Percentiles rank a stretch among this genome's conserved stretches.
phyloP scores from a whole-genome alignment of 2,797 vertebrate genomes.

The Esox masquinongy region DNA sequence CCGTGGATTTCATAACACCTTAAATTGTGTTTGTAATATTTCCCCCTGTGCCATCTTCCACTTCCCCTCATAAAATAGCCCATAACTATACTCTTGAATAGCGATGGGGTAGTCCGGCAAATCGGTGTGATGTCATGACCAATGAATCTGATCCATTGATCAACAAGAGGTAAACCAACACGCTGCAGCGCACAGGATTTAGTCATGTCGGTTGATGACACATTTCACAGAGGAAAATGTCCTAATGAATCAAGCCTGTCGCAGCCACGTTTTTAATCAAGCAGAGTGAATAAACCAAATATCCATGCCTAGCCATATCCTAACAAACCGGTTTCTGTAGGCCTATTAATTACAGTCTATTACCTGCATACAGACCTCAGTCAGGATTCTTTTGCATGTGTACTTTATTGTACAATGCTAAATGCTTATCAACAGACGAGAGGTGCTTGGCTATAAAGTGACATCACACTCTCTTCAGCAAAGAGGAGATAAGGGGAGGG shows the following conservation, averaged over 20 bases:
- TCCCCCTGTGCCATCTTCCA: too few relatives aligned
- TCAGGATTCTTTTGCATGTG: not conserved
- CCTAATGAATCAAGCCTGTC: not conserved
- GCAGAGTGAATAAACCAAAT: not conserved
- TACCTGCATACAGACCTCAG: not conserved
- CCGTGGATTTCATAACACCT: too few relatives aligned
- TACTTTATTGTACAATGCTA: not conserved
- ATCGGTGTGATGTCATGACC: not conserved
- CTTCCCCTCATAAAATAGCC: too few relatives aligned
- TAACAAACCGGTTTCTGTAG: not conserved
- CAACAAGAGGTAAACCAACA: not conserved
- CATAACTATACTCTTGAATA: too few relatives aligned
- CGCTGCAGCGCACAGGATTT: not conserved
- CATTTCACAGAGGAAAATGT: not conserved
- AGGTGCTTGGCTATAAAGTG: conserved; percentile 21
- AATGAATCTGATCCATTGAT: not conserved
- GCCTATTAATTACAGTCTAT: not conserved
- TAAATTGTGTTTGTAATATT: too few relatives aligned
- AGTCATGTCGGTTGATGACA: not conserved
- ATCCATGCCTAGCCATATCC: not conserved
- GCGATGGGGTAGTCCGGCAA: not conserved
- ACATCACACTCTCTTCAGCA: conserved; percentile 27
- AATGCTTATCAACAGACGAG: conserved; percentile 7
- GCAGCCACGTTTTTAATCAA: not conserved
- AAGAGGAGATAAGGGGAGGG: conserved; percentile 15